Base-by-base conservation (phyloP, 2,888 invertebrate genomes). In the Phorcus lineatus region DNA sequence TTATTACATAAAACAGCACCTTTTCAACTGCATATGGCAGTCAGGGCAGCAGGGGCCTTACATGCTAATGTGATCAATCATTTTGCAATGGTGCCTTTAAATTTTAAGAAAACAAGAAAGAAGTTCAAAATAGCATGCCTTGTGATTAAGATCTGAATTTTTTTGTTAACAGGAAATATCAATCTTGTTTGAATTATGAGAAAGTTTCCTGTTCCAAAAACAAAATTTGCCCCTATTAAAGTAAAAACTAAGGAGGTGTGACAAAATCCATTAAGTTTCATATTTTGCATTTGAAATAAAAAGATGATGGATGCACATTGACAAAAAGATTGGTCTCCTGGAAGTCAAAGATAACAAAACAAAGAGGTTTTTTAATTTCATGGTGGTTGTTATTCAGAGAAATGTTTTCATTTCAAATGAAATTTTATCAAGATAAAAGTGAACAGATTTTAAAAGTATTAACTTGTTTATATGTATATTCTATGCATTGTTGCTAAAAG, bases 141-240 rank as follows among this genome's bases (percentile, higher is more conserved):
- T 62, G 28, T 28, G 62, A 62, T 62, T 62, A 62, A 62, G 28
- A 28, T 62, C 28, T 24, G 62, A 16, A 62, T 28, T 62, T 62
- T 62, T 62, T 62, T 28, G 28, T 6, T 0, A 28, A 62, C 16
- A 62, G 24, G 62, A 62, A 62, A 62, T 24, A 62, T 62, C 62
- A 62, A 62, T 62, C 62, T 28, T 62, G 62, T 62, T 62, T 62
- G 62, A 62, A 62, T 62, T 62, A 62, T 24, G 62, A 62, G 62
- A 62, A 62, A 28, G 6, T 28, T 62, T 62, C 28, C 28, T 62
- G 62, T 24, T 28, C 16, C 62, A 62, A 62, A 62, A 62, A 62
- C 62, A 62, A 28, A 62, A 62, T 62, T 62, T 62, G 24, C 62
- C 28, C 62, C 28, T 62, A 62, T 62, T 28, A 62, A 62, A 28